Conservation (phyloP, 2,888 invertebrate genomes). For the Cantharis nigra region DNA sequence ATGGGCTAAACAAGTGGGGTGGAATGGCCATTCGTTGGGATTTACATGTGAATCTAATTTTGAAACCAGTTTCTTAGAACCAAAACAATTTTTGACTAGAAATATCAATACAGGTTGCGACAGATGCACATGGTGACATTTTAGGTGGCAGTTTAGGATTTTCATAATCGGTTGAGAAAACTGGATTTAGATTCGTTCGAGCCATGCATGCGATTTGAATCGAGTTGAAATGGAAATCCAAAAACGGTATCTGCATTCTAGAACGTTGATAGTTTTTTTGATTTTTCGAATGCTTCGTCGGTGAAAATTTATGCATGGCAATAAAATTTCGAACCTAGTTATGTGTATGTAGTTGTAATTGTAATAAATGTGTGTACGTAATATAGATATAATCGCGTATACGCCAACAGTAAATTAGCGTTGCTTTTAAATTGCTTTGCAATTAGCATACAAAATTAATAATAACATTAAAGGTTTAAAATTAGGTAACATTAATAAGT, state of each 20-base stretch:
- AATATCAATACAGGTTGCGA: not conserved
- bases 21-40: not conserved
- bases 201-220: not conserved
- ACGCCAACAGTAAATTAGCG: not conserved
- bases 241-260: not conserved
- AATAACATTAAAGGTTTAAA: not conserved
- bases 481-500: slow-evolving; percentile 1
- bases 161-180: not conserved
- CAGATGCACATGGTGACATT: not conserved
- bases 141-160: not conserved
- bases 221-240: not conserved
- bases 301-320: not conserved
- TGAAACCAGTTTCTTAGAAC: not conserved
- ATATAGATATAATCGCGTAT: not conserved
- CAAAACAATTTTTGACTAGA: not conserved
- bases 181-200: not conserved
- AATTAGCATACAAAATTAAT: not conserved
- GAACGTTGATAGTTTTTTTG: not conserved
- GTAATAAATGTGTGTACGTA: not conserved
- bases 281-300: not conserved
- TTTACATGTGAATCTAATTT: not conserved
- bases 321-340: not conserved
- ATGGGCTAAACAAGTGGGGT: not conserved
- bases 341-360: not conserved
- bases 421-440: not conserved